Conservation (phyloP, 2,113 vertebrate species). For the Peromyscus californicus region DNA sequence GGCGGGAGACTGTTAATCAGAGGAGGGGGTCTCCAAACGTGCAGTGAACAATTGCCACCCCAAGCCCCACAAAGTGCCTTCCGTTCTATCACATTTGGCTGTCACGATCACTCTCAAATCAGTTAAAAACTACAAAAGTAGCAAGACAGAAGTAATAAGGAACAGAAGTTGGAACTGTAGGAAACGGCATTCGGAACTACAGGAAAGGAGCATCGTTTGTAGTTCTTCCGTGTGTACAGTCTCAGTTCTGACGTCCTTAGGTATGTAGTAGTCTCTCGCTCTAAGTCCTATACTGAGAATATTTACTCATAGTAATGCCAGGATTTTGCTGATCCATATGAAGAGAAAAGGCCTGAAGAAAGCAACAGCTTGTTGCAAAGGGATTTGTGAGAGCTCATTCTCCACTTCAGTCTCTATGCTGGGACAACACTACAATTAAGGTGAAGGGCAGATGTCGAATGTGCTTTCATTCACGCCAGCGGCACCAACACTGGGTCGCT, state of each 20-base stretch:
- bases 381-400: not conserved
- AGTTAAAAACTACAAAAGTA: conserved; percentile 2
- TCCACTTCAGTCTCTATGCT: not conserved
- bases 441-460: conserved; percentile 1
- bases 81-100: conserved; percentile 24
- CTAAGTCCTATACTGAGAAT: not conserved
- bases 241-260: not conserved
- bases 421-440: conserved; percentile 32
- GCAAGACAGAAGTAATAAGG: not conserved
- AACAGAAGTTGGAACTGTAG: not conserved
- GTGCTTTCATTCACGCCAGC: conserved; percentile 35
- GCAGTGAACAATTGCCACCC: not conserved
- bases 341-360: conserved; percentile 12
- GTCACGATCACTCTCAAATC: not conserved
- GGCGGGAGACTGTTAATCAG: not conserved
- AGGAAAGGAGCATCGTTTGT: not conserved
- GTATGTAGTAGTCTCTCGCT: not conserved
- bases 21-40: not conserved
- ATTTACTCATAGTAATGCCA: conserved; percentile 15
- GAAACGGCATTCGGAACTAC: not conserved
- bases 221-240: not conserved
- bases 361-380: conserved; percentile 2
- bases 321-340: conserved; percentile 26
- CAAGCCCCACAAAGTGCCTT: not conserved
- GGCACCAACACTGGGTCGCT: not conserved